phyloP scores from a whole-genome alignment of 2,888 invertebrate species.

The Balanococcus diminutus region DNA sequence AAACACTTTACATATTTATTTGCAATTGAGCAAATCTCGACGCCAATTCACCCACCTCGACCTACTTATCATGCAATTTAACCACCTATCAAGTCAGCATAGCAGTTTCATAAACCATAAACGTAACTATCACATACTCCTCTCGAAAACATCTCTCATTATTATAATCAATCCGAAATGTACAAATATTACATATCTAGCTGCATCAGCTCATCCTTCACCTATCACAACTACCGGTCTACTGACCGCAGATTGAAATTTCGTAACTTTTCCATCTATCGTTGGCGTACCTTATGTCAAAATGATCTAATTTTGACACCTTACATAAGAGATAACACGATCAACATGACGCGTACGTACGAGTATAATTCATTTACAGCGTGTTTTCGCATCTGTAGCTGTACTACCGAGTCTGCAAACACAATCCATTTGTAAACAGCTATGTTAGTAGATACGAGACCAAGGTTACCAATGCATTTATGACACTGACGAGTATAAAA shows the following conservation, averaged over 20 bases:
- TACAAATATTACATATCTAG: no score
- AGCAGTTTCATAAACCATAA: not conserved
- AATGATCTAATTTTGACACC: not conserved
- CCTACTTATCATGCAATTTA: not conserved
- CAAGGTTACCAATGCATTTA: conserved; percentile 8
- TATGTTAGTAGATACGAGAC: not conserved
- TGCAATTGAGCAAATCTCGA: no score
- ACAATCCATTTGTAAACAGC: conserved; percentile 9
- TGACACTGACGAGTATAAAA: not conserved
- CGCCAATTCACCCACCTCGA: no score
- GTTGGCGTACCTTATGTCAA: not conserved
- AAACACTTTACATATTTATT: no score
- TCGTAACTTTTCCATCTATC: not conserved
- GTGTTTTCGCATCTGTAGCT: not conserved
- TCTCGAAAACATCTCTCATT: not conserved
- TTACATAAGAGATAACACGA: conserved; percentile 9
- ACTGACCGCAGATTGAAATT: not conserved
- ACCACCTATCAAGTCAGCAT: no score
- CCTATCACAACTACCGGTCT: not conserved
- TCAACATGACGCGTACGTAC: not conserved
- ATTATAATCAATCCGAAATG: no score
- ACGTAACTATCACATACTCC: not conserved
- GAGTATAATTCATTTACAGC: not conserved
- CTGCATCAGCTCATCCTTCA: not conserved
- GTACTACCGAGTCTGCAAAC: not conserved